A percentile compares a stretch with the other conserved stretches of the same genome.
These are phyloP conservation scores for Dendrolimus kikuchii DNA, from an alignment of 1,140 invertebrate genomes.

Conservation along the genomic window DNA sequence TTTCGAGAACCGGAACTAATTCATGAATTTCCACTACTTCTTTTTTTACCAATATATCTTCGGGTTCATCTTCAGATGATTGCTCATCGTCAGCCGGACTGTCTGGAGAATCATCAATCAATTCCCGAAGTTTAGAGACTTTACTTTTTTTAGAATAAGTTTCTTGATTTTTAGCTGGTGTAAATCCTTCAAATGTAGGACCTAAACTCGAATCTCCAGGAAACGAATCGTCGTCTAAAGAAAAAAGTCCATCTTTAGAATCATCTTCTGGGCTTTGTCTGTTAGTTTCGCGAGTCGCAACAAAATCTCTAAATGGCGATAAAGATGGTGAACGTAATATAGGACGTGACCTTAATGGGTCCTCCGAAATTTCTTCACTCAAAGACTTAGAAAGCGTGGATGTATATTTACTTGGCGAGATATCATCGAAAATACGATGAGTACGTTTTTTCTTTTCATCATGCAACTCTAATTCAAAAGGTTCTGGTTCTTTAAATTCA, in stretches of 20 bases:
- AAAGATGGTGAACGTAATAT: conserved; percentile 56
- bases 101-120: conserved; percentile 68
- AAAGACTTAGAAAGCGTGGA: conserved; percentile 57
- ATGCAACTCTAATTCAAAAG: conserved; percentile 85
- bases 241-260: conserved; percentile 75
- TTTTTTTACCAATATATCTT: conserved; percentile 64
- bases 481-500: conserved; percentile 91
- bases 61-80: conserved; percentile 73
- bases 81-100: conserved; percentile 70
- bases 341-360: conserved; percentile 40
- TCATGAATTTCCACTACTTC: conserved; percentile 34
- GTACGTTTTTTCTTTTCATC: conserved; percentile 76
- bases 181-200: conserved; percentile 69
- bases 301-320: conserved; percentile 66
- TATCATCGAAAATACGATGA: conserved; percentile 73
- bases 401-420: conserved; percentile 67
- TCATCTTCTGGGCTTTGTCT: conserved; percentile 67
- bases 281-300: conserved; percentile 27
- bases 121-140: conserved; percentile 64
- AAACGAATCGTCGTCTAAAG: conserved; percentile 73
- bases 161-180: conserved; percentile 69
- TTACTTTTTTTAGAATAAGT: conserved; percentile 70
- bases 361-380: conserved; percentile 63
- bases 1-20: conserved; percentile 23
- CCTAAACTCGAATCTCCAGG: conserved; percentile 64